A percentile compares a stretch with the other conserved stretches of the same genome.
Conservation (phyloP, 2,797 vertebrate genomes). For the Xenentodon cancila region DNA sequence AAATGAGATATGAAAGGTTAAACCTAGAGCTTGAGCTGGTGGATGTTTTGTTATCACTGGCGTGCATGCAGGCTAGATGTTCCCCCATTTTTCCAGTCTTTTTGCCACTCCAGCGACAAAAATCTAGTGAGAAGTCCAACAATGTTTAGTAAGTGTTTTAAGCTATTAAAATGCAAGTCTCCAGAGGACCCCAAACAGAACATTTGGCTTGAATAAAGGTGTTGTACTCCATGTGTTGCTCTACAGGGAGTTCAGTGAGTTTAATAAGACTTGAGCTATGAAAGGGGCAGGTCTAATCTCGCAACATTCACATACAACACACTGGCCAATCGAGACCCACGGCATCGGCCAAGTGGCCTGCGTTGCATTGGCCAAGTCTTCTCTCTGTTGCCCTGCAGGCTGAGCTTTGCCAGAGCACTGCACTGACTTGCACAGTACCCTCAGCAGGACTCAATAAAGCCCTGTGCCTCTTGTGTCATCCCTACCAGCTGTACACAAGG, state of each 20-base stretch:
- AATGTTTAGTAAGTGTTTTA: constrained; percentile 1
- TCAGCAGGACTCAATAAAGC: constrained; percentile 73
- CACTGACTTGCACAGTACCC: constrained; percentile 61
- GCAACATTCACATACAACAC: constrained; percentile 52
- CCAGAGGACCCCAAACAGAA: constrained; percentile 7
- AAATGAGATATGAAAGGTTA: too few species aligned
- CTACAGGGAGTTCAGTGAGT: constrained; percentile 49
- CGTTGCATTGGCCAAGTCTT: constrained; percentile 55
- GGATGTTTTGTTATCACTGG: too few species aligned
- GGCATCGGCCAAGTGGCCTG: constrained; percentile 55
- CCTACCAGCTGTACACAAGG: constrained; percentile 72
- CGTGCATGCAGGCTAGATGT: too few species aligned
- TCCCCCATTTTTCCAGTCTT: background rate
- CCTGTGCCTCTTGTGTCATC: constrained; percentile 76
- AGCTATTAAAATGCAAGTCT: background rate
- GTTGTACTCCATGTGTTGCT: constrained; percentile 20
- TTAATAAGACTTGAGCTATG: constrained; percentile 40
- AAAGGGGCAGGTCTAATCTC: constrained; percentile 59
- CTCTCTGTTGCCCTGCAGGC: constrained; percentile 49
- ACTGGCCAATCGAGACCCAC: constrained; percentile 45
- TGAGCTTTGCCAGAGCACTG: constrained; percentile 76
- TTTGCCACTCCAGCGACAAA: constrained; percentile 3
- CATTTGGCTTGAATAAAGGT: constrained; percentile 14
- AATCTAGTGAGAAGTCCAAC: constrained; percentile 3
- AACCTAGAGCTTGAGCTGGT: too few species aligned